Base-by-base conservation (phyloP, 2,113 vertebrate species). In the Globicephala melas region DNA sequence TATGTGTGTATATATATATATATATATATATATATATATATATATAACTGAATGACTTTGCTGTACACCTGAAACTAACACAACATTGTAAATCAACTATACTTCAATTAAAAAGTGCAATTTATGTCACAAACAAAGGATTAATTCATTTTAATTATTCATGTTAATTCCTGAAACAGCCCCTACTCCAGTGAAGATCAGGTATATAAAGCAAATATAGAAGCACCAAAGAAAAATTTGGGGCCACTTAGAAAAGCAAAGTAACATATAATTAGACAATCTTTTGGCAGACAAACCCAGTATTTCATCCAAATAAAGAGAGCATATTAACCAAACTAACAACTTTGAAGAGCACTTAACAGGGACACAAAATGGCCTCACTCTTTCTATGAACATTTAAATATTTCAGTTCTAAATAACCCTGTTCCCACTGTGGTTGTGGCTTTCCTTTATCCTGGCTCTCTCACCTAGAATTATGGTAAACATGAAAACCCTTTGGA, bases 251-350 rank as follows among this genome's bases (percentile, higher is more conserved):
- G 86, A 62, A 95, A 97, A 33, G 23, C 47, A 89, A 95, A 97
- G 89, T 68, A 89, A 71, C 13, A 71, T 86, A 92, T 25, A 44
- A 90, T 74, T 85, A 92, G 36, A 68, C 41, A 87, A 96, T 87
- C 31, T 26, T 87, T 92, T 94, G 84, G 25, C 68, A 94, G 70
- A 85, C 5, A 86, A 95, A 73, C 23, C 36, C 79, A 92, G 26
- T 44, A 92, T 87, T 96, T 73, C 50, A 95, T 84, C 76, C 89
- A 91, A 93, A 81, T 94, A 94, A 94, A 96, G 55, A 96, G 94
- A 80, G 53, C 25, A 91, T 84, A 88, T 96, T 98, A 97, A 96
- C 53, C 65, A 96, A 97, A 82, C 47, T 53, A 97, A 92, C 63
- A 93, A 93, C 94, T 95, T 96, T 91, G 65, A 96, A 88, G 67